These are phyloP conservation scores for Altica lythri DNA, from an alignment of 2,888 invertebrate genomes.

Conservation along the genomic window DNA sequence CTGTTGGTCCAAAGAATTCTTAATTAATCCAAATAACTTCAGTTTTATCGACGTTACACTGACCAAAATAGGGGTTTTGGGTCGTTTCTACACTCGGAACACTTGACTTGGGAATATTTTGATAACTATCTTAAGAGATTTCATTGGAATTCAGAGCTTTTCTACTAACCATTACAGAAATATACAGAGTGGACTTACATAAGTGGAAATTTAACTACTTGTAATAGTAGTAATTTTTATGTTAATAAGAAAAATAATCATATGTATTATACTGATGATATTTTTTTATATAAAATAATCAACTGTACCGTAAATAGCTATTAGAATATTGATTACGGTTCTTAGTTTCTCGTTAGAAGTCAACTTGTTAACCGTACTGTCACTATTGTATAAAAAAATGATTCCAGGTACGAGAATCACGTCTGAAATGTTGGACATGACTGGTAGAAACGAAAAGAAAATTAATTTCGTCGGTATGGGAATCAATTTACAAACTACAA, in stretches of 20 bases:
- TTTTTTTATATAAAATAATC: too few species aligned
- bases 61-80: constrained; percentile 14
- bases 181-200: background rate
- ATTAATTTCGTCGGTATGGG: constrained; percentile 45
- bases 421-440: constrained; percentile 37
- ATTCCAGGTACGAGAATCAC: too few species aligned
- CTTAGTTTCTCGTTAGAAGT: too few species aligned
- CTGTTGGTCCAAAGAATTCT: constrained; percentile 5
- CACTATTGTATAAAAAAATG: too few species aligned
- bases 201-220: too few species aligned
- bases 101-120: constrained; percentile 8
- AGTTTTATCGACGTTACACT: constrained; percentile 19
- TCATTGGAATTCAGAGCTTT: constrained; percentile 14
- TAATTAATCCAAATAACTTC: constrained; percentile 23
- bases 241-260: too few species aligned
- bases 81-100: background rate
- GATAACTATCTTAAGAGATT: constrained; percentile 21
- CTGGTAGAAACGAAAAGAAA: constrained; percentile 39
- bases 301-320: too few species aligned
- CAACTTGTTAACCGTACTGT: too few species aligned
- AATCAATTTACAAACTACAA: constrained; percentile 46
- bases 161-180: constrained; percentile 1
- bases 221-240: too few species aligned
- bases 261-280: too few species aligned
- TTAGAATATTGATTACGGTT: too few species aligned